A percentile compares a stretch with the other conserved stretches of the same genome.
These are phyloP conservation scores for Oncorhynchus masou DNA, from an alignment of 2,113 vertebrate genomes.

Conservation along the genomic window DNA sequence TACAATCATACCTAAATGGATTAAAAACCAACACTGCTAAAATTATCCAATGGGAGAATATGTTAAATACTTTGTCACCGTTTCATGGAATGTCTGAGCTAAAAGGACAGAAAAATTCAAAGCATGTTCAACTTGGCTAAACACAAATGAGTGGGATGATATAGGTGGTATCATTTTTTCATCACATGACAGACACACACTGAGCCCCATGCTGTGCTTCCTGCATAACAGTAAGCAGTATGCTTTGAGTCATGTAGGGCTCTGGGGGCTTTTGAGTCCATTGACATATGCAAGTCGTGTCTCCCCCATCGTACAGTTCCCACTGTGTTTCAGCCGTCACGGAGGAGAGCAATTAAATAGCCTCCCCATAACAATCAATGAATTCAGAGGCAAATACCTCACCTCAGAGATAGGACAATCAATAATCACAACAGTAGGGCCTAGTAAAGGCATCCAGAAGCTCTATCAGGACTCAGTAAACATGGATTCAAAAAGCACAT, in stretches of 20 bases:
- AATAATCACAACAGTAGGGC: constrained; percentile 40
- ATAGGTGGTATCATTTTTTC: background rate
- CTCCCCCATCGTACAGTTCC: constrained; percentile 26
- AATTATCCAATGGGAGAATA: too few relatives aligned
- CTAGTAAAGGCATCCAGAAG: constrained; percentile 1
- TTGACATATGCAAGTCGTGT: background rate
- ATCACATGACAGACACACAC: background rate
- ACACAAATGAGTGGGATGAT: too few relatives aligned
- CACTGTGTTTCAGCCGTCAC: constrained; percentile 11
- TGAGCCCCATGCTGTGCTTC: background rate
- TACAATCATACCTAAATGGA: too few relatives aligned
- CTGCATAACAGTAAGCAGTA: background rate
- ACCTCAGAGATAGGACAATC: constrained; percentile 23
- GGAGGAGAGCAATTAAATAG: constrained; percentile 18
- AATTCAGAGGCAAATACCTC: constrained; percentile 21
- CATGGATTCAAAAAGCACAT: background rate
- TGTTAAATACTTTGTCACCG: background rate
- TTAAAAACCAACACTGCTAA: background rate
- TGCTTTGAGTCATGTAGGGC: constrained; percentile 1
- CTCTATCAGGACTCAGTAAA: background rate
- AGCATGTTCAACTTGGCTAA: constrained; percentile 7
- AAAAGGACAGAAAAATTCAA: constrained; percentile 7
- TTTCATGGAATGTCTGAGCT: too few relatives aligned
- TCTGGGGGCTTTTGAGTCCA: constrained; percentile 5
- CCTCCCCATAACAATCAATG: constrained; percentile 22